phyloP scores from a whole-genome alignment of 35 echinoderm and acorn worm species.

The Lytechinus pictus region DNA sequence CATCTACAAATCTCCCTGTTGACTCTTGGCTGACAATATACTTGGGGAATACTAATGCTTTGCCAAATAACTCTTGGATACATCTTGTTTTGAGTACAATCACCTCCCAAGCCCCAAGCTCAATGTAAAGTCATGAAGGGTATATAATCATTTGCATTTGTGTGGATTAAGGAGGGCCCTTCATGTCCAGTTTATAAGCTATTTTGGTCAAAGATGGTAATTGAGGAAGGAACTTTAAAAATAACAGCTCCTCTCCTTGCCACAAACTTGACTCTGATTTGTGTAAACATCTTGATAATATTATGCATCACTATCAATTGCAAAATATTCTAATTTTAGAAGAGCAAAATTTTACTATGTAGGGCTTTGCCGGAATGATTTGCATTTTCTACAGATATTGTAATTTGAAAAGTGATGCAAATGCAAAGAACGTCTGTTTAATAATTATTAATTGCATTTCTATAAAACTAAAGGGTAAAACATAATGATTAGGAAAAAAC shows the following conservation, averaged over 20 bases:
- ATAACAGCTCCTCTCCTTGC: neutral
- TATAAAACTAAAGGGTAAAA: neutral
- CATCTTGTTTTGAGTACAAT: neutral
- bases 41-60: neutral
- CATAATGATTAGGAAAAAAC: neutral
- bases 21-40: neutral
- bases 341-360: neutral
- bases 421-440: no score
- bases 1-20: neutral
- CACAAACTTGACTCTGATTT: neutral
- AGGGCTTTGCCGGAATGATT: neutral
- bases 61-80: neutral
- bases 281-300: neutral
- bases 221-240: neutral
- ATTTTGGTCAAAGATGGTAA: conserved; percentile 10
- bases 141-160: neutral
- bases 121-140: neutral
- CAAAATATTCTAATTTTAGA: neutral
- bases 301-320: neutral
- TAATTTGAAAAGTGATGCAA: no score
- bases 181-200: neutral
- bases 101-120: neutral
- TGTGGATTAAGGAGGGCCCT: neutral
- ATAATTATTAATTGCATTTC: neutral
- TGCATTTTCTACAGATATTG: no score